Evolutionary conservation across 2,797 vertebrate species (phyloP), one percentile per base, ranked within the genome.

Genomic region (Scleropages formosus): DNA sequence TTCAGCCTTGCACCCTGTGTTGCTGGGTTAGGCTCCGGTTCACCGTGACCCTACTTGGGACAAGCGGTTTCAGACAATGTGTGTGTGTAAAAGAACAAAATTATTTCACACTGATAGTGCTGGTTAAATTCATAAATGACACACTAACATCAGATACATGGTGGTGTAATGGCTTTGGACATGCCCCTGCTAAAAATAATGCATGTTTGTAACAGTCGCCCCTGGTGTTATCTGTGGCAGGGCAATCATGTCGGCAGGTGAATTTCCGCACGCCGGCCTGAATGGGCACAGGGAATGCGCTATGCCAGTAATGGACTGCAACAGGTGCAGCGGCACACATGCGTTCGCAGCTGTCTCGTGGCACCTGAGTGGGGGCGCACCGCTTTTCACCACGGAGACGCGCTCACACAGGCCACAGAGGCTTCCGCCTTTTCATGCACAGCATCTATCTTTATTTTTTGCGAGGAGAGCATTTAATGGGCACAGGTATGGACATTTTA

Each of bases 321-420:
- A 63, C 81, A 83, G 51, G 61, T 73, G 78, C 63, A 51, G 22
- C n/a, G 0, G 47, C 7, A 20, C 64, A 6, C 56, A n/a, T 70
- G n/a, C 66, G 76, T 72, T 58, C 77, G 76, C 80, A 79, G 79
- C 20, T 7, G 1, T 31, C 69, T 31, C 73, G n/a, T 10, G 7
- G 72, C 73, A 73, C 64, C 44, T 51, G 58, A 49, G 26, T 69
- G 56, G 74, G 47, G 26, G 39, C 13, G 8, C 58, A n/a, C 58
- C 58, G 7, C 8, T 18, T n/a, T 18, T 10, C 9, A n/a, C 58
- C 9, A 4, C 18, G 9, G 27, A 68, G 24, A 12, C 51, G 3
- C 7, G 26, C 15, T 56, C 31, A 13, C 20, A 24, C 31, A n/a
- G 15, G 16, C 47, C 51, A 13, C 39, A 60, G 20, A 10, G 44